Base-by-base conservation (phyloP, 2,888 invertebrate species). In the Lithophane ornitopus region DNA sequence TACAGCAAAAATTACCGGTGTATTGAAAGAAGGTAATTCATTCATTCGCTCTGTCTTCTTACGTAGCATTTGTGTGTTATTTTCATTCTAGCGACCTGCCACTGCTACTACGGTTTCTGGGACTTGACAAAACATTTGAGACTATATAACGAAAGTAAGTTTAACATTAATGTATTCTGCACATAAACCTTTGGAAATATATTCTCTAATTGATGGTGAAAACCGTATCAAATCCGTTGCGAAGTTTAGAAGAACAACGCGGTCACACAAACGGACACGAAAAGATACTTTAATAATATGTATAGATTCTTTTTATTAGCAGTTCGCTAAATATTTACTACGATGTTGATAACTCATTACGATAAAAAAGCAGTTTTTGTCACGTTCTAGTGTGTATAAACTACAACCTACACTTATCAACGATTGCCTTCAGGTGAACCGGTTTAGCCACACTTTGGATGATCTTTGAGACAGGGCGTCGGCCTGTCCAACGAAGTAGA, bases 1-100 rank as follows among this genome's bases (percentile, higher is more conserved):
- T 70, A 78, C 76, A 76, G 72, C 82, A 85, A 84, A 82, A 84
- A 84, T 82, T 78, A 84, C 78, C 62, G 63, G 44, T 74, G 73
- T 65, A 86, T 74, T 78, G 72, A 80, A 75, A 46, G 66, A 77
- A 67, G 41, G 52, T 65, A 78, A 74, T 78, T 81, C 39, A 75
- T 74, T 80, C 52, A 72, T 66, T 73, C 59, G 46, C 59, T 80
- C 28, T 52, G 52, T 77, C 62, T 81, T 81, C 58, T 78, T 66
- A 67, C 54, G 52, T 74, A 39, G 58, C 28, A 26, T 26, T 77
- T 3, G 67, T 59, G 12, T 69, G 39, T 73, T 44, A 34, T 74
- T 34, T 62, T 49, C 49, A 61, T 52, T 56, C 14, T 16, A 34
- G 16, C 16, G 6, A 67, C n/a, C n/a, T 14, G 19, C 19, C 19